Evolutionary conservation across 2,888 invertebrate genomes (phyloP), one percentile per base, ranked within the genome.

Genomic region (Drosophila atroscutellata): DNA sequence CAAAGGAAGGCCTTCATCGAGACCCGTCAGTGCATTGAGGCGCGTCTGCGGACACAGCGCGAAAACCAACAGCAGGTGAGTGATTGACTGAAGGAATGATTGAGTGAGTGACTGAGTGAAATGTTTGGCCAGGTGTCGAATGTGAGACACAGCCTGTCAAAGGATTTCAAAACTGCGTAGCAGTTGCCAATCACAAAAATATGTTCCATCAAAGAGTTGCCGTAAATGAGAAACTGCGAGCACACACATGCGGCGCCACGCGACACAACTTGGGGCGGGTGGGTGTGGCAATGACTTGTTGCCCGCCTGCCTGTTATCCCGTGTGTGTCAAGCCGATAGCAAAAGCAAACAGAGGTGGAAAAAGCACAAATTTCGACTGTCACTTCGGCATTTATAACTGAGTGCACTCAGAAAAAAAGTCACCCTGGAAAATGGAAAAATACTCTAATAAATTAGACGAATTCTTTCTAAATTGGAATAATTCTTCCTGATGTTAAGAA

Each of bases 21-120:
- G 94, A 98, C 98, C n/a, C 94, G 98, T 52, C 96, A 97, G 92
- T 98, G 98, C 94, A 97, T 99, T 57, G 97, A 98, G 92, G 97
- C 98, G 0, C 94, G 98, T 32, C 95, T 98, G 51, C 96, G 96
- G 77, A 98, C 97, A 28, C 98, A 98, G 93, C 94, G 97, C 75
- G 98, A 98, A 93, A 99, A 98, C 93, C 98, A 98, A 92, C 97
- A 98, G 94, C 98, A 98, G 97, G 98, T 98, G 93, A 91, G 92
- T 77, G 11, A 45, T 45, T 45, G 45, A 8, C 15, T 6, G 20
- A 57, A 1, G 26, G 26, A 37, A 37, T 55, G 26, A 39, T 26
- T 37, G 36, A 66, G 56, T 49, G 34, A 68, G 20, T 20, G 45
- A 15, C 24, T 15, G 24, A 37, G 49, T 52, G 18, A 37, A 49